Evolutionary conservation across 1,140 invertebrate species (phyloP).

Genomic region (Drosophila lini): DNA sequence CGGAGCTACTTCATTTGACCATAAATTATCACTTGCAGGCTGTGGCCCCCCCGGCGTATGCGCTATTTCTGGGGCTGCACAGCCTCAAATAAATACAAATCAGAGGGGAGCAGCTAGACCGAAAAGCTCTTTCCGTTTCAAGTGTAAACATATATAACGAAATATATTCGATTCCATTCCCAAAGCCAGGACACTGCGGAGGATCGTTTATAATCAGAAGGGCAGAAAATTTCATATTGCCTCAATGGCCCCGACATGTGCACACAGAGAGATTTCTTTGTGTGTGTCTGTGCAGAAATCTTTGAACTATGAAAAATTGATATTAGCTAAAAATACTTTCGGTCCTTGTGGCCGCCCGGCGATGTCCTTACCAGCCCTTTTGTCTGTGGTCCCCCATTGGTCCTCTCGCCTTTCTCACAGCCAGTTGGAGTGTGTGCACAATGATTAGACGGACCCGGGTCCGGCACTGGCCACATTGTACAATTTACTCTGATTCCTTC

Average conservation of each 20-base stretch:
- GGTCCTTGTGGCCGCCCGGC: slow-evolving; percentile 61
- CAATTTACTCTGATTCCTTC: slow-evolving; percentile 72
- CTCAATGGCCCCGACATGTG: slow-evolving; percentile 55
- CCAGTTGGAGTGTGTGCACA: slow-evolving; percentile 77
- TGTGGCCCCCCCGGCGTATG: slow-evolving; percentile 14
- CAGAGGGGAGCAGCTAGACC: slow-evolving; percentile 28
- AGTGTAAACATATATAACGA: slow-evolving; percentile 14
- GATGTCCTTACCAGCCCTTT: slow-evolving; percentile 53
- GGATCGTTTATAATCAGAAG: slow-evolving; percentile 80
- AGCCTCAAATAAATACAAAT: slow-evolving; percentile 50
- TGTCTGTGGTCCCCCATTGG: slow-evolving; percentile 27
- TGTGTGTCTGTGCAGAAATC: slow-evolving; percentile 61
- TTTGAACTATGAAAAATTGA: slow-evolving; percentile 83
- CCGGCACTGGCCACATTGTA: slow-evolving; percentile 75
- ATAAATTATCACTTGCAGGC: slow-evolving; percentile 75
- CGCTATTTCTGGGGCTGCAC: slow-evolving; percentile 11
- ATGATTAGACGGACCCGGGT: slow-evolving; percentile 72
- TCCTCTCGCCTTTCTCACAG: slow-evolving; percentile 21
- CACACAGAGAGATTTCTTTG: slow-evolving; percentile 35
- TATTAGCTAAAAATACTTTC: slow-evolving; percentile 83
- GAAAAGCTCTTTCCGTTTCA: slow-evolving; percentile 21
- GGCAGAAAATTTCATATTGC: slow-evolving; percentile 78
- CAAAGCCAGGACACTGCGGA: slow-evolving; percentile 55
- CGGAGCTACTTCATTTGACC: slow-evolving; percentile 49
- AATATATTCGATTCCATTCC: slow-evolving; percentile 8